Evolutionary conservation across 2,797 vertebrate genomes (phyloP), one percentile per base, ranked within the genome.

Genomic region (Erithacus rubecula): DNA sequence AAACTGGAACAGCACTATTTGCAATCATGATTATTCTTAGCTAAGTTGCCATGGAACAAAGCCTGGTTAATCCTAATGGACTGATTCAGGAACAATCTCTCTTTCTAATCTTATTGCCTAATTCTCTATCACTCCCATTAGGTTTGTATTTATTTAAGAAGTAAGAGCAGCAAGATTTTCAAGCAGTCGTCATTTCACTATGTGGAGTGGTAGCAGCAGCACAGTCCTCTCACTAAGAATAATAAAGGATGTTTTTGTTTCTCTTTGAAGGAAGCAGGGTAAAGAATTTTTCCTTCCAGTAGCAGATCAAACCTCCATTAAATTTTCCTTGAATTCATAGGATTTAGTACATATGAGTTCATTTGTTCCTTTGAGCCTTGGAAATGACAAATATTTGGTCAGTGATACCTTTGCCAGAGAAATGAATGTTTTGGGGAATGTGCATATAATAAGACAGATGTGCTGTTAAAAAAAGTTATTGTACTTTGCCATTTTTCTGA

Each of bases 11-110:
- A 32, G 81, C 63, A 43, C 63, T 96, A 64, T 95, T 96, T 97
- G 94, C 75, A 90, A 76, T 87, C 69, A 18, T 84, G 87, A 95
- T 96, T 97, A 97, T 97, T 96, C 96, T 97, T 95, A 96, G 96
- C 89, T 93, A 77, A 94, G 94, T 97, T 97, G 96, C 95, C 90
- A 97, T 96, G 96, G 94, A 96, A 94, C 90, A 97, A 97, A 97
- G 95, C 94, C 94, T 93, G 69, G 78, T 49, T 97, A 97, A 97
- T 95, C 97, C 94, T 90, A 89, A 85, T 84, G 79, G 83, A 79
- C 91, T 93, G 93, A 85, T 91, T 93, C 89, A 82, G 88, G 77
- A 96, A 93, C 93, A 93, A 95, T 83, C 94, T 96, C 74, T 95
- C 69, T 83, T 75, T 95, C 89, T 96, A 97, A 97, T 96, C 96